Base-by-base conservation (phyloP, 2,113 vertebrate species). In the Ctenomys sociabilis region DNA sequence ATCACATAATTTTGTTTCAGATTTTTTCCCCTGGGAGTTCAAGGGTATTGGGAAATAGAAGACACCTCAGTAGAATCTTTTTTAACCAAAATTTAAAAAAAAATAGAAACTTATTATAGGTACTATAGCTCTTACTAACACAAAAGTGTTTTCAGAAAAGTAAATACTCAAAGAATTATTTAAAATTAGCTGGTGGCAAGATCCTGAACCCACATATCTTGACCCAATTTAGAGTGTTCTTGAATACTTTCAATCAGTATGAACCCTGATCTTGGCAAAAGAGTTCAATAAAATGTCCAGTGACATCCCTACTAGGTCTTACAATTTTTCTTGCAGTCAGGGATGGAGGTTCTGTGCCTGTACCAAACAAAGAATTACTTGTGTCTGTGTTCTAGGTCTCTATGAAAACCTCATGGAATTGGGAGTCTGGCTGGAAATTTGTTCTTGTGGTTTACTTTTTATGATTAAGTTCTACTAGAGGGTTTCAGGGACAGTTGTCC, bases 351-450 rank as follows among this genome's bases (percentile, higher is more conserved):
- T 5, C 22, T 19, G 1, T 91, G 72, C 93, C 83, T 88, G 92
- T 66, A 85, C 92, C 70, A 66, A 26, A 93, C 30, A 45, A 43
- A 88, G 92, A 85, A 40, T 78, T 24, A 72, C 80, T 61, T 22
- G 21, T 77, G 24, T 95, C 92, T 81, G 40, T 59, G 26, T 85
- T 75, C 68, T 84, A 88, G 86, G 35, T 94, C 77, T 91, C 0
- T 57, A 32, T 30, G 61, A 78, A 82, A 91, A 68, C 30, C 40
- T 93, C 72, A 40, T 32, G 66, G 80, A 85, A 37, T 8, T 57
- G 45, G 94, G 96, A 87, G 78, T 57, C 4, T 26, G n/a, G 88
- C 57, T 89, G 96, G 87, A 87, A 92, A 28, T 84, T 68, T 98
- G 86, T 72, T 90, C 22, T 91, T 10, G 68, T 87, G 85, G 63